phyloP scores from a whole-genome alignment of 1,140 invertebrate species.

The Archegozetes longisetosus region DNA sequence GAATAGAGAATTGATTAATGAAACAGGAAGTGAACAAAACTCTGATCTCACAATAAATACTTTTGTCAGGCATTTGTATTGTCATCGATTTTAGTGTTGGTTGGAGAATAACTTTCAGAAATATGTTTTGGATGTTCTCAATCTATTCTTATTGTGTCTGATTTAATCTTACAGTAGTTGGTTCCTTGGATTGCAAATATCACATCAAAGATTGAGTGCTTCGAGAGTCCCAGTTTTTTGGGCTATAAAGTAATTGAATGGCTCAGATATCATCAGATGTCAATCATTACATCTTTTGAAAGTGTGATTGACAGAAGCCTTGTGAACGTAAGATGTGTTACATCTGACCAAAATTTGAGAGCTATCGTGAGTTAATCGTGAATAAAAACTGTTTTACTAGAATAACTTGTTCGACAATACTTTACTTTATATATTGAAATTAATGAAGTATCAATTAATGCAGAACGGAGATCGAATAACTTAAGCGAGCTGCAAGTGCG shows the following conservation, averaged over 20 bases:
- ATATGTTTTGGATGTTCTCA: constrained; percentile 1
- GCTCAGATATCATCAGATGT: constrained; percentile 36
- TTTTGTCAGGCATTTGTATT: constrained; percentile 31
- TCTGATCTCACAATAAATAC: no score
- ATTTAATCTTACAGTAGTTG: background rate
- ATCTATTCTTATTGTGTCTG: background rate
- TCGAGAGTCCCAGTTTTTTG: background rate
- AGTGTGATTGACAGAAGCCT: constrained; percentile 29
- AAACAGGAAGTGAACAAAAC: no score
- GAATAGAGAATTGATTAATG: no score
- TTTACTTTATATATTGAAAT: constrained; percentile 62
- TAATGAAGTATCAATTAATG: no score
- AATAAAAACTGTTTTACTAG: background rate
- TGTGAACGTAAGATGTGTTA: constrained; percentile 30
- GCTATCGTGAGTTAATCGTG: constrained; percentile 8
- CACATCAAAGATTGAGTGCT: background rate
- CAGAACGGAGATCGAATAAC: no score
- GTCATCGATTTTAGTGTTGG: constrained; percentile 34
- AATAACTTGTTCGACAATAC: background rate
- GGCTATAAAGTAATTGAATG: constrained; percentile 35
- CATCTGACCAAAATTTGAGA: constrained; percentile 24
- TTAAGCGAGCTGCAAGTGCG: no score
- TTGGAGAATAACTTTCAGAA: constrained; percentile 12
- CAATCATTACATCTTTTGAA: constrained; percentile 47
- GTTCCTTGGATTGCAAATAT: background rate